These are phyloP conservation scores for Eupithecia insigniata DNA, from an alignment of 2,888 invertebrate species.

Conservation along the genomic window DNA sequence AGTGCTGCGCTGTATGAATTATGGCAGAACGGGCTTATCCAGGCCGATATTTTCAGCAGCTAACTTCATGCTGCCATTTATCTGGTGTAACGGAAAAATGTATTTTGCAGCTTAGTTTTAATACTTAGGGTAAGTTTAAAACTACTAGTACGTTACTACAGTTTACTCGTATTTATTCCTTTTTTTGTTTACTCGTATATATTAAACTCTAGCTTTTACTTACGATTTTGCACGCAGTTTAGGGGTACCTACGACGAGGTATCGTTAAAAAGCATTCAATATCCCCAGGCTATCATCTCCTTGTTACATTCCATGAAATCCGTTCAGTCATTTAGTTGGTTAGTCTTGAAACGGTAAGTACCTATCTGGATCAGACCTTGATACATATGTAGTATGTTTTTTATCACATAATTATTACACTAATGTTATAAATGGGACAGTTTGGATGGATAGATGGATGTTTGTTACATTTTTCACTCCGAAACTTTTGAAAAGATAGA, in stretches of 20 bases:
- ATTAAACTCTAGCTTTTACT: background rate
- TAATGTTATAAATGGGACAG: no score
- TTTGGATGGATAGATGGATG: no score
- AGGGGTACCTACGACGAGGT: no score
- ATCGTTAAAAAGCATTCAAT: background rate
- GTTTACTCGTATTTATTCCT: background rate
- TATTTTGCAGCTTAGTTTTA: background rate
- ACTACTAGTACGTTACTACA: background rate
- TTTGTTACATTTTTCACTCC: no score
- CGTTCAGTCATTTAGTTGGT: no score
- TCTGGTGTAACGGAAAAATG: constrained; percentile 37
- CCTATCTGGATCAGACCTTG: background rate
- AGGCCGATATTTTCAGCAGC: constrained; percentile 42
- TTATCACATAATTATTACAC: background rate
- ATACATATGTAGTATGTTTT: no score
- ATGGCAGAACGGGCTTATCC: constrained; percentile 40
- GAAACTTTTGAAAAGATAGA: no score
- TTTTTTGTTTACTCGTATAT: background rate
- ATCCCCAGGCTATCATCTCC: background rate
- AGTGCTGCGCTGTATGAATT: constrained; percentile 50
- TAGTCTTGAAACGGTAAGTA: background rate
- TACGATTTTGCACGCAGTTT: background rate
- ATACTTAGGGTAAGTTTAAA: background rate
- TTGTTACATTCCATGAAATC: background rate
- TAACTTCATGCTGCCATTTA: constrained; percentile 39